These are phyloP conservation scores for Thamnaconus septentrionalis DNA, from an alignment of 2,113 vertebrate species.

Conservation along the genomic window DNA sequence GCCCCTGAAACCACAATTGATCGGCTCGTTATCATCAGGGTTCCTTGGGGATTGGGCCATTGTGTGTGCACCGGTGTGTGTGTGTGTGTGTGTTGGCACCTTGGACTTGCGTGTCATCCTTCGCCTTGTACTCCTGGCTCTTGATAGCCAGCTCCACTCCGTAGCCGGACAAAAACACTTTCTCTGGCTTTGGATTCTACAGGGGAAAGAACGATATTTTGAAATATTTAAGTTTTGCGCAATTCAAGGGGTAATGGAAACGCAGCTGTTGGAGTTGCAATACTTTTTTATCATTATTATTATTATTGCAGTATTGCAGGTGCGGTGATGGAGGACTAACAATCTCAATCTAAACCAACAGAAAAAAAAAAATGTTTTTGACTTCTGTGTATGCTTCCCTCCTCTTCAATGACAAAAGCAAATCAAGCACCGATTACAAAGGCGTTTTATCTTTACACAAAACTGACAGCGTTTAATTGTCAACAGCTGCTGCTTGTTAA, in stretches of 20 bases:
- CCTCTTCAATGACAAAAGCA: not conserved
- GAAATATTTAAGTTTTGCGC: not conserved
- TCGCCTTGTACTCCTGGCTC: slow-evolving; percentile 98
- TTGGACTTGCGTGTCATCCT: slow-evolving; percentile 99
- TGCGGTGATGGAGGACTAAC: not conserved
- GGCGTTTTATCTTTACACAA: not conserved
- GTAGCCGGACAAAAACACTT: slow-evolving; percentile 92
- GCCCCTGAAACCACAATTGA: slow-evolving; percentile 76
- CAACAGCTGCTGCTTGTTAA: slow-evolving; percentile 36
- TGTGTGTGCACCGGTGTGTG: not conserved
- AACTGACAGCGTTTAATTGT: slow-evolving; percentile 19
- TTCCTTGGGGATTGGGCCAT: slow-evolving; percentile 29
- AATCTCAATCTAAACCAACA: not conserved
- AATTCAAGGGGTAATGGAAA: too few species aligned
- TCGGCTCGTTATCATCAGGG: slow-evolving; percentile 40
- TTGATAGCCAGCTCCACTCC: slow-evolving; percentile 98
- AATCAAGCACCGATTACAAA: too few species aligned
- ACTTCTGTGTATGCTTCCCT: not conserved
- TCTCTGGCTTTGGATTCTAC: slow-evolving; percentile 83
- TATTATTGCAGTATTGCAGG: not conserved
- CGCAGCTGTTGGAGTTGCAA: too few species aligned
- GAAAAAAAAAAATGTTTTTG: slow-evolving; percentile 5
- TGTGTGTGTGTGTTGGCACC: slow-evolving; percentile 61
- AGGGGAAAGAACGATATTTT: not conserved
- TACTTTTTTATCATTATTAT: too few species aligned